These are phyloP conservation scores for Lethenteron camtschaticum DNA, from an alignment of 2,113 vertebrate genomes.

Conservation along the genomic window DNA sequence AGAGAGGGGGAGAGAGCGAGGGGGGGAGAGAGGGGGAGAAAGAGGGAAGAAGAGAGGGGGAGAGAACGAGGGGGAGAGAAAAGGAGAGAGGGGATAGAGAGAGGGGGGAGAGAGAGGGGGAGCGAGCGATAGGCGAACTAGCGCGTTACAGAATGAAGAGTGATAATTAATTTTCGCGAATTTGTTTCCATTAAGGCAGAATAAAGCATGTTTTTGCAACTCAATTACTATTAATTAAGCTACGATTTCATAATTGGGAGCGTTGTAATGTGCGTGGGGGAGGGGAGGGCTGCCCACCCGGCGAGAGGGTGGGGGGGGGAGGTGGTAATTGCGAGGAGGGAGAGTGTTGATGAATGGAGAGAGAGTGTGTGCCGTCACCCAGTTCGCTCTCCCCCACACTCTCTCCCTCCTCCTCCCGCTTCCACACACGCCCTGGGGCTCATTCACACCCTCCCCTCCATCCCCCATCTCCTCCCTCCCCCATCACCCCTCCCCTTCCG, in stretches of 20 bases:
- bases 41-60: not conserved
- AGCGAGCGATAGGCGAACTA: too few species aligned
- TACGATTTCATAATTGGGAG: constrained; percentile 99
- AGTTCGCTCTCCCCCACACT: constrained; percentile 9
- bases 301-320: too few species aligned
- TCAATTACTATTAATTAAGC: constrained; percentile 99
- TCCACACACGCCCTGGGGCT: too few species aligned
- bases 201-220: constrained; percentile 99
- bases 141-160: not conserved
- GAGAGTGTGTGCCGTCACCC: not conserved
- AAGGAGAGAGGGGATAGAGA: not conserved
- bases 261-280: constrained; percentile 95
- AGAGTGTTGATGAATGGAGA: too few species aligned
- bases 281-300: constrained; percentile 38
- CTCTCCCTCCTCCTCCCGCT: constrained; percentile 2
- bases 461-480: too few species aligned
- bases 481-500: too few species aligned
- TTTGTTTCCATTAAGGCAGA: constrained; percentile 99
- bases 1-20: not conserved
- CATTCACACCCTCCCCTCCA: too few species aligned
- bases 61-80: not conserved
- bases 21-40: not conserved
- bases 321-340: too few species aligned
- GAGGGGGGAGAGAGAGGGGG: not conserved
- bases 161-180: constrained; percentile 99